These are phyloP conservation scores for Xanthostigma xanthostigma DNA, from an alignment of 2,888 invertebrate species.

Conservation along the genomic window DNA sequence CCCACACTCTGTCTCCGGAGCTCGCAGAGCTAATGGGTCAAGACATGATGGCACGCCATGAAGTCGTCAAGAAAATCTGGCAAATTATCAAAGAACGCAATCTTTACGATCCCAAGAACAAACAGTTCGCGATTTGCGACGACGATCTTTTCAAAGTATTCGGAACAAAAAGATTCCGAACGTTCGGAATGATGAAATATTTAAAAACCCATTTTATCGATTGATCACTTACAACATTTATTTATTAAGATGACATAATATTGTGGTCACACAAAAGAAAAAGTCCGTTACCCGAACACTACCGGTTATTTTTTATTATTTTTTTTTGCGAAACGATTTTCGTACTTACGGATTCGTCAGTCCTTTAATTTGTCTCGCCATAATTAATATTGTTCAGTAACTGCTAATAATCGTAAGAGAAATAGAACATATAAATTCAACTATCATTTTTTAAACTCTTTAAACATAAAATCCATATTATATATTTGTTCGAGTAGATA, in stretches of 20 bases:
- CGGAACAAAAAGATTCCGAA: constrained; percentile 82
- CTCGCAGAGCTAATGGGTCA: constrained; percentile 73
- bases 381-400: neutral
- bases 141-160: constrained; percentile 79
- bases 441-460: too few species aligned
- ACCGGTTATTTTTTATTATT: neutral
- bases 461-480: too few species aligned
- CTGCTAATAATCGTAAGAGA: neutral
- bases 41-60: constrained; percentile 71
- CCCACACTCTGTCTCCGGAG: constrained; percentile 71
- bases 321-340: neutral
- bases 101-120: constrained; percentile 85
- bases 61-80: constrained; percentile 84
- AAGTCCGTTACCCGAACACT: constrained; percentile 14
- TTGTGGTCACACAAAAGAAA: constrained; percentile 7
- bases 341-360: neutral
- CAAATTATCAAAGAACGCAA: constrained; percentile 78
- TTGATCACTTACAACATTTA: constrained; percentile 22
- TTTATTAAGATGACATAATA: constrained; percentile 11
- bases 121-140: constrained; percentile 89
- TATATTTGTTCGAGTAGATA: too few species aligned
- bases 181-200: constrained; percentile 96
- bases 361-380: neutral
- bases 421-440: too few species aligned
- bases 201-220: constrained; percentile 77